phyloP scores from a whole-genome alignment of 2,113 vertebrate genomes.

The Gadus macrocephalus region DNA sequence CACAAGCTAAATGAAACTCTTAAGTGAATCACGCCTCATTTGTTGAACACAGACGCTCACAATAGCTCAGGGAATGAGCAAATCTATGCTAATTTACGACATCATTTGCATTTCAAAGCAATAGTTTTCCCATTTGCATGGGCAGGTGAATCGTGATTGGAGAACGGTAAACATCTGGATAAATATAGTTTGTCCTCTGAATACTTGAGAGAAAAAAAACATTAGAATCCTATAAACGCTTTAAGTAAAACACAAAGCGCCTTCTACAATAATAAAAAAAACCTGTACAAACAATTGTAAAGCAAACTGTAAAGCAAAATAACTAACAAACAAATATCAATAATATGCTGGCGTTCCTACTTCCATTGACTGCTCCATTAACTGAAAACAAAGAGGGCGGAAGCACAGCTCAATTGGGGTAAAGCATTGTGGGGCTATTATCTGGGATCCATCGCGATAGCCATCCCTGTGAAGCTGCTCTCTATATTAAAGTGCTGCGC shows the following conservation, averaged over 20 bases:
- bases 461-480: background rate
- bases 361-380: background rate
- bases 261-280: no score
- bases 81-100: conserved; percentile 72
- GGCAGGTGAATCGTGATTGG: conserved; percentile 2
- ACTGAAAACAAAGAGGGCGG: background rate
- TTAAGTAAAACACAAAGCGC: no score
- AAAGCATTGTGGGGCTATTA: background rate
- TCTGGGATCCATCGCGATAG: background rate
- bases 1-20: conserved; percentile 18
- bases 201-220: no score
- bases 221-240: no score
- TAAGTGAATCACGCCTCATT: conserved; percentile 25
- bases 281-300: background rate
- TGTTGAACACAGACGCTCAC: conserved; percentile 27
- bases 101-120: conserved; percentile 54
- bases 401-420: background rate
- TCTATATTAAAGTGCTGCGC: background rate
- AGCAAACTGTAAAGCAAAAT: background rate
- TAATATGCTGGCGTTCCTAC: background rate
- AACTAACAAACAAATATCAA: no score
- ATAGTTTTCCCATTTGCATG: background rate
- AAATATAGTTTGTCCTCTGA: conserved; percentile 1
- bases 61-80: conserved; percentile 77
- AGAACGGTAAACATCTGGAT: conserved; percentile 2